Base-by-base conservation (phyloP, 2,797 vertebrate species). In the Octomys mimax region DNA sequence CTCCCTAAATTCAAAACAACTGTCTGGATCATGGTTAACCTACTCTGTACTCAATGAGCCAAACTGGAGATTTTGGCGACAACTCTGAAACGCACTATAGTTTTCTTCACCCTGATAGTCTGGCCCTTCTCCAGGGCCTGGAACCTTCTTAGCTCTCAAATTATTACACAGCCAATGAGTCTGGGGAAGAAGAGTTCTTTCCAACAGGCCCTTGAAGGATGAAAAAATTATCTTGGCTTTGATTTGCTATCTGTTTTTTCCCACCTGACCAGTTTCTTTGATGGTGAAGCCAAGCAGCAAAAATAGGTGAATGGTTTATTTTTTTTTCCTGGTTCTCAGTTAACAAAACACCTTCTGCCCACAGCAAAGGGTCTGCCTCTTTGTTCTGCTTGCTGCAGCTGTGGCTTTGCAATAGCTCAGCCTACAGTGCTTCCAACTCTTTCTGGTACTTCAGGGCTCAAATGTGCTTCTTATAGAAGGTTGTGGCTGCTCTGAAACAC, bases 41-140 rank as follows among this genome's bases (percentile, higher is more conserved):
- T 21, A 66, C 12, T 57, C 26, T 46, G 13, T 52, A 42, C 26
- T 11, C 1, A 12, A 8, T 19, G 61, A 36, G 64, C 28, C 9
- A 6, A 52, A 14, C 14, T 39, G 42, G 71, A 61, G 26, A 31
- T 54, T 28, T 1, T 9, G 14, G 31, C 2, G 57, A 42, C 0
- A 0, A 18, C 1, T 66, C 28, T 2, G 2, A 8, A 19, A 49
- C 18, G 28, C 80, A 52, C 54, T 3, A 49, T 0, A 9, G 81
- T 39, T 2, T 61, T 61, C 36, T 24, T 62, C 0, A 0, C 9
- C 16, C 16, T 83, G 18, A 2, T 26, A 8, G 14, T 1, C 39
- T 4, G 10, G 52, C 8, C 49, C 77, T 66, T 59, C 66, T 86
- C 83, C 22, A 31, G 79, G 5, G 1, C n/a, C 52, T 36, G 1